A percentile compares a stretch with the other conserved stretches of the same genome.
These are phyloP conservation scores for Clamator glandarius DNA, from an alignment of 2,797 vertebrate species.

Conservation along the genomic window DNA sequence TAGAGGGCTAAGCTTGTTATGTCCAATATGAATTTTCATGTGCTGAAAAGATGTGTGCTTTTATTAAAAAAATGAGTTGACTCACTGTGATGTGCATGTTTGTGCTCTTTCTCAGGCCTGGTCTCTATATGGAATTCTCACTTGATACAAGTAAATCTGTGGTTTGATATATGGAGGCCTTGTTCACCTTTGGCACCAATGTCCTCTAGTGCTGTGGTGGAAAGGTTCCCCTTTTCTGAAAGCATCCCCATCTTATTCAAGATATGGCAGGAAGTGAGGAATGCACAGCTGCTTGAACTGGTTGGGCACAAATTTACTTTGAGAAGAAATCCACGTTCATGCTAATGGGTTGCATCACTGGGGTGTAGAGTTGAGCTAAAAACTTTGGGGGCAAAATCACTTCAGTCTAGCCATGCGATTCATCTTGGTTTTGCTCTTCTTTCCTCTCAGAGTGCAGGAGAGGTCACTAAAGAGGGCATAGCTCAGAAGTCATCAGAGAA, in stretches of 20 bases:
- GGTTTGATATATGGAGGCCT: not conserved
- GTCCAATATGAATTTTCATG: not conserved
- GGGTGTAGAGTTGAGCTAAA: not conserved
- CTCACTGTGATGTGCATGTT: not conserved
- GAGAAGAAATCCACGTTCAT: not conserved
- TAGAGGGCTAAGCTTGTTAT: not conserved
- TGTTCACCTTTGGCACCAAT: not conserved
- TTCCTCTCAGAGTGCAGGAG: not conserved
- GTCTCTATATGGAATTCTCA: not conserved
- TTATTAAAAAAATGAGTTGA: not conserved
- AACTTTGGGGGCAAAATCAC: not conserved
- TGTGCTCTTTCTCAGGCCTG: not conserved
- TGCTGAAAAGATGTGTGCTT: not conserved
- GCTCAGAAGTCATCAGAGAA: not conserved
- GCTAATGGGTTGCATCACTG: not conserved
- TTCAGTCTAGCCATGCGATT: not conserved
- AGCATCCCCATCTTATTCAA: not conserved
- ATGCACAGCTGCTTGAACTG: not conserved
- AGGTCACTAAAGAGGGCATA: not conserved
- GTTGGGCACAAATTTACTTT: not conserved
- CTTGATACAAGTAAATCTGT: not conserved
- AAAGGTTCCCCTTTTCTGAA: not conserved
- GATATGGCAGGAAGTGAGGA: not conserved
- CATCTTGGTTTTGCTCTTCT: not conserved
- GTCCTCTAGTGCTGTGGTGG: not conserved